Conservation (phyloP, 2,888 invertebrate species). For the Gerosis bhagava region DNA sequence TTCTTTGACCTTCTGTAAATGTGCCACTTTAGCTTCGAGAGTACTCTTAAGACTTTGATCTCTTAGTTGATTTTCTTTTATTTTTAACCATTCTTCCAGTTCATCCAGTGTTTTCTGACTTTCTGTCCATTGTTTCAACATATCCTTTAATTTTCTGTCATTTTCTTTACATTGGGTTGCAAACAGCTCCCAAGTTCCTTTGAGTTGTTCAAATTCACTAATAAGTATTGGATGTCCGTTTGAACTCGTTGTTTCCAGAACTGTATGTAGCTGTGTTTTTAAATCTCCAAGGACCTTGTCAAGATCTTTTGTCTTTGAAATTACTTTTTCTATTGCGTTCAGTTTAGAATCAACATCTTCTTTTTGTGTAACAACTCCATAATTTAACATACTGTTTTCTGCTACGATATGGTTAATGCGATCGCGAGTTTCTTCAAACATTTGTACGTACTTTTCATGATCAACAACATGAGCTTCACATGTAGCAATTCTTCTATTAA, state of each 20-base stretch:
- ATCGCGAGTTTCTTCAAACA: constrained; percentile 92
- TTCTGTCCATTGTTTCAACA: constrained; percentile 91
- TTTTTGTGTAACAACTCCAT: constrained; percentile 90
- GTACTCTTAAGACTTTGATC: constrained; percentile 95
- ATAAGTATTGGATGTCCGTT: constrained; percentile 89
- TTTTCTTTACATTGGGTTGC: constrained; percentile 87
- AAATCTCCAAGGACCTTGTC: constrained; percentile 87
- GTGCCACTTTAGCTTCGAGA: constrained; percentile 90
- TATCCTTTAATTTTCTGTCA: constrained; percentile 87
- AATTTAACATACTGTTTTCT: constrained; percentile 89
- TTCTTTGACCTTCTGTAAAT: constrained; percentile 89
- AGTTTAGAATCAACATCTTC: constrained; percentile 90
- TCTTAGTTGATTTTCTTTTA: constrained; percentile 92
- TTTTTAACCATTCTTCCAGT: constrained; percentile 92
- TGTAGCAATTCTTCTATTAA: constrained; percentile 84
- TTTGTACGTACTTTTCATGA: constrained; percentile 92
- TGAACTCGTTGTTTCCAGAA: constrained; percentile 89
- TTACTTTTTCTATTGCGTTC: constrained; percentile 87
- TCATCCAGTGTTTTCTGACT: constrained; percentile 90
- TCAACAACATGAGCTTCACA: constrained; percentile 89
- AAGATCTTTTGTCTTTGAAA: constrained; percentile 88
- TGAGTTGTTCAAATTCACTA: constrained; percentile 88
- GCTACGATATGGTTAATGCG: constrained; percentile 90
- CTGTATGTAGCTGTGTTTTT: constrained; percentile 86
- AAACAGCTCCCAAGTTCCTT: constrained; percentile 89